phyloP scores from a whole-genome alignment of 2,888 invertebrate genomes.

The Patella ulyssiponensis region DNA sequence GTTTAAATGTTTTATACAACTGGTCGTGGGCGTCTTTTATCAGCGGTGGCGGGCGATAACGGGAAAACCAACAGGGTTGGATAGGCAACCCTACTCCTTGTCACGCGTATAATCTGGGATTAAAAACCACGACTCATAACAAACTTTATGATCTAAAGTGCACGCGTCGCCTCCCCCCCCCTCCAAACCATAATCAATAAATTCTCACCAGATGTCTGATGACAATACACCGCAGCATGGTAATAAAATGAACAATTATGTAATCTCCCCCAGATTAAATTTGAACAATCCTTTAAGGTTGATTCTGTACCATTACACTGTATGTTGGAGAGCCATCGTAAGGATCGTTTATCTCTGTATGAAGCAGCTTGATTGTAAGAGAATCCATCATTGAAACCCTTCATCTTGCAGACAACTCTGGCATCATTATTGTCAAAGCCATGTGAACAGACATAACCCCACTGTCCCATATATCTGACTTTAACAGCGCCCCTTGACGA shows the following conservation, averaged over 20 bases:
- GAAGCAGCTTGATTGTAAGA: background rate
- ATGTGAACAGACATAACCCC: slow-evolving; percentile 52
- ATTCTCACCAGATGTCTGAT: slow-evolving; percentile 42
- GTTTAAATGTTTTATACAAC: no score
- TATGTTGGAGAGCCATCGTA: slow-evolving; percentile 53
- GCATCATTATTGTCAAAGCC: slow-evolving; percentile 52
- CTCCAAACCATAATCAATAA: no score
- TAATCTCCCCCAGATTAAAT: slow-evolving; percentile 41
- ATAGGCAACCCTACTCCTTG: no score
- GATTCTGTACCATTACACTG: slow-evolving; percentile 50
- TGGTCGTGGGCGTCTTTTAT: no score
- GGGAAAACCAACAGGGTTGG: no score
- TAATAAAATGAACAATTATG: slow-evolving; percentile 36
- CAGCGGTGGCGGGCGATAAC: no score
- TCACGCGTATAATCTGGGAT: no score
- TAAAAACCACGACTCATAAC: no score
- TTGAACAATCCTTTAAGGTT: slow-evolving; percentile 43
- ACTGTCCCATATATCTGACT: slow-evolving; percentile 42
- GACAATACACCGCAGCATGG: slow-evolving; percentile 54
- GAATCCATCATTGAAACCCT: slow-evolving; percentile 30
- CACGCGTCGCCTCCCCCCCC: no score
- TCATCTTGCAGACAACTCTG: slow-evolving; percentile 48
- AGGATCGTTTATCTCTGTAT: background rate
- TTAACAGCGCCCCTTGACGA: slow-evolving; percentile 43
- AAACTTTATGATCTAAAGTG: no score